Conservation (phyloP, 2,797 vertebrate genomes). For the Myiothlypis coronata region DNA sequence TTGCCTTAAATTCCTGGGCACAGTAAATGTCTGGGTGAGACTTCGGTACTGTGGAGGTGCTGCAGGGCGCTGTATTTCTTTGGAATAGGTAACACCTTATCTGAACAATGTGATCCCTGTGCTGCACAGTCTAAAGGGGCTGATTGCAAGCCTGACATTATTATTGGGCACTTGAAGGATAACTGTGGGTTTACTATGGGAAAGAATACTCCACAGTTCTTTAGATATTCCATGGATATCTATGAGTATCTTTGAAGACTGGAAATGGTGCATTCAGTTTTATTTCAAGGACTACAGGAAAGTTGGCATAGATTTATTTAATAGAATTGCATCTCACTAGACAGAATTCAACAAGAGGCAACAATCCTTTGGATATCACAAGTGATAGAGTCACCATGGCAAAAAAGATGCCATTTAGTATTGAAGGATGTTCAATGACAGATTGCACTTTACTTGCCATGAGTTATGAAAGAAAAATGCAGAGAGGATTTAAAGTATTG, state of each 20-base stretch:
- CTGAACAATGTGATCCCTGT: neutral
- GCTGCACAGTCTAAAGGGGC: neutral
- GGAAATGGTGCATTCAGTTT: neutral
- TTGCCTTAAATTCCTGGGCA: neutral
- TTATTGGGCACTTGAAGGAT: neutral
- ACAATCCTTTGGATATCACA: neutral
- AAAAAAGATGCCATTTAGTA: neutral
- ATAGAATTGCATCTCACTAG: neutral
- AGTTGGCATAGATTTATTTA: neutral
- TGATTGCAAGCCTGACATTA: neutral
- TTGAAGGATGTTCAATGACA: neutral
- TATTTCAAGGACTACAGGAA: neutral
- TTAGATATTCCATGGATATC: neutral
- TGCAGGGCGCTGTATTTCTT: neutral
- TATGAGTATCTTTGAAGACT: neutral
- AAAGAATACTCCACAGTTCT: neutral
- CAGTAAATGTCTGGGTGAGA: neutral
- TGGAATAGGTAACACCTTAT: neutral
- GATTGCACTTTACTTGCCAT: neutral
- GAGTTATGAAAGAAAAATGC: neutral
- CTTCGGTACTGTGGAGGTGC: fast-evolving
- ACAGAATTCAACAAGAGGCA: neutral
- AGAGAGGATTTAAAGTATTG: neutral
- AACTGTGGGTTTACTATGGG: neutral
- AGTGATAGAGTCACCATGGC: neutral